Evolutionary conservation across 2,888 invertebrate genomes (phyloP).

Genomic region (Rambutsinella grinnellia): DNA sequence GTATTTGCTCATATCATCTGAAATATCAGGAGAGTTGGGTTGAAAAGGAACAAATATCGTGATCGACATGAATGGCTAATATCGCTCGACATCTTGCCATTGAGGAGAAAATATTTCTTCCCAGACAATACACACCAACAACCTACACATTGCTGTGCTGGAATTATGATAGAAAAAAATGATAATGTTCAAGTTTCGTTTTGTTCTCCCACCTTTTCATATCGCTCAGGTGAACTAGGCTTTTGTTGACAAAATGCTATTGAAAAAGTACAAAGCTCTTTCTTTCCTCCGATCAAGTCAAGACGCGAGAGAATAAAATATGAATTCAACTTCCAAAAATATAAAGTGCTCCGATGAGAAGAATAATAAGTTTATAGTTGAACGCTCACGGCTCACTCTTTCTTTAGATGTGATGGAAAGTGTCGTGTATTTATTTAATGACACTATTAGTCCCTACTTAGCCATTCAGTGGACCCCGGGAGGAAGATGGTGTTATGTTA

Average conservation of each 20-base stretch:
- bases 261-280: slow-evolving; percentile 1
- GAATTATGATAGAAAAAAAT: too few species aligned
- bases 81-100: neutral
- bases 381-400: too few species aligned
- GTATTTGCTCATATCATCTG: slow-evolving; percentile 27
- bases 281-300: too few species aligned
- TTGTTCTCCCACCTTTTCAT: neutral
- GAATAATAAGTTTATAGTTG: too few species aligned
- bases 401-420: slow-evolving; percentile 16
- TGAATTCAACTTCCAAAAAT: too few species aligned
- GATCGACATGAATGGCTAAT: neutral
- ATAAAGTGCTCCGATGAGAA: too few species aligned
- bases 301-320: too few species aligned
- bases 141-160: too few species aligned
- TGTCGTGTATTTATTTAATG: slow-evolving; percentile 52
- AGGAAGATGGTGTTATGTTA: neutral
- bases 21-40: too few species aligned
- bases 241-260: slow-evolving; percentile 3
- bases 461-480: neutral
- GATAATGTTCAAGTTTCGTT: neutral
- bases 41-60: neutral
- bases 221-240: slow-evolving; percentile 13
- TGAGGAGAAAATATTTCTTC: too few species aligned
- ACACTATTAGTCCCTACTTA: slow-evolving; percentile 31
- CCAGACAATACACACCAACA: too few species aligned